These are phyloP conservation scores for Lasioglossum villosulum DNA, from an alignment of 2,888 invertebrate species.

Conservation along the genomic window DNA sequence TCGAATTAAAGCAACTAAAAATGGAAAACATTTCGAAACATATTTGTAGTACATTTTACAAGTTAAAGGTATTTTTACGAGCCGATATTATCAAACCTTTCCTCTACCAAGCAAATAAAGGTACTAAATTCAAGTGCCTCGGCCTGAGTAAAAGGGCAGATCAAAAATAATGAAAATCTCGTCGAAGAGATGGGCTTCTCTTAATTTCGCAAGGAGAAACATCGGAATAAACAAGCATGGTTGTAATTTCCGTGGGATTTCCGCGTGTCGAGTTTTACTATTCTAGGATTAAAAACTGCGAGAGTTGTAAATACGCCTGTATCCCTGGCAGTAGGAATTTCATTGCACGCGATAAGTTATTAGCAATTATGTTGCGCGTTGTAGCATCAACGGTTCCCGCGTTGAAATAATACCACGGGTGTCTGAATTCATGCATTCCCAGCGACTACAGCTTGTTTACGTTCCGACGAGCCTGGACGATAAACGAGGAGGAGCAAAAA, in stretches of 20 bases:
- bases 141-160: background rate
- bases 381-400: background rate
- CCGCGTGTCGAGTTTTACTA: background rate
- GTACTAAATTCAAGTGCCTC: no score
- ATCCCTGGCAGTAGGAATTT: conserved; percentile 4
- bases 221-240: background rate
- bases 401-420: background rate
- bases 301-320: conserved; percentile 11
- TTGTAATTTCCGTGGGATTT: background rate
- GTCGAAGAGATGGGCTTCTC: background rate
- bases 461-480: conserved; percentile 11
- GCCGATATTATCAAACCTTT: no score
- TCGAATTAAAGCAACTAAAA: background rate
- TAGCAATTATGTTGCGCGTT: conserved; percentile 22
- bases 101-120: no score
- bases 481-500: background rate
- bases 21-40: background rate
- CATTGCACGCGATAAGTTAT: conserved; percentile 32
- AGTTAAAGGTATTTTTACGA: background rate
- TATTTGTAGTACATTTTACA: background rate
- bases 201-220: background rate
- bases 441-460: conserved; percentile 1
- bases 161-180: background rate
- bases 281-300: background rate
- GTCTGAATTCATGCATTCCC: conserved; percentile 1